Evolutionary conservation across 1,140 invertebrate genomes (phyloP), one percentile per base, ranked within the genome.

Genomic region (Portunus trituberculatus): DNA sequence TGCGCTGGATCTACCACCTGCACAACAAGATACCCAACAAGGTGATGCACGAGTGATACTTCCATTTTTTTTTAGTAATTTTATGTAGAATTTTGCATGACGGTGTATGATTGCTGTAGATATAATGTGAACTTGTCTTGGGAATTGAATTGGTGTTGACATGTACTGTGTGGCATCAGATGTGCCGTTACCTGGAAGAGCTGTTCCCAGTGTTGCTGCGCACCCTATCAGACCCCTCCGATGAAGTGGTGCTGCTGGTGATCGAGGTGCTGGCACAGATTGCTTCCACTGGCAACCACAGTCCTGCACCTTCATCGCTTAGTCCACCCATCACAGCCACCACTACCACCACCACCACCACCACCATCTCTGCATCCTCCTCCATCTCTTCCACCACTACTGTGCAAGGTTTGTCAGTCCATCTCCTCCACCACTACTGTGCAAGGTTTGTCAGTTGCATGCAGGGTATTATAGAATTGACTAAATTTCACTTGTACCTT

Each of bases 1-100:
- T 99, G 6, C 98, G 98, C 96, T 99, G 99, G 99, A 98, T 99
- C 95, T 98, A 99, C 96, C 99, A 99, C 97, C 97, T 99, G 8
- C 91, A 95, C 48, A 95, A 95, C 59, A 95, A 95, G 32, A 95
- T 95, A 16, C 94, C 94, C 45, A 95, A 95, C 76, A 95, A 95
- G 91, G 94, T 95, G 86, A 67, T 52, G 8, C 12, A 59, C 0
- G 52, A 59, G 52, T 59, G 52, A 59, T 14, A n/a, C 14, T 6
- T 59, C 12, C 2, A 4, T 89, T 10, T 45, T 25, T 1, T 89
- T 89, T 6, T 45, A 45, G 87, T 12, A 29, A 93, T 16, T 12
- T 39, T 67, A 76, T 67, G 29, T 46, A 14, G 16, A 59, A n/a
- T 76, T 31, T 16, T 92, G 32, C 25, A 29, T 88, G 7, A 7